A percentile compares a stretch with the other conserved stretches of the same genome.
These are phyloP conservation scores for Apamea crenata DNA, from an alignment of 2,888 invertebrate genomes.

Conservation along the genomic window DNA sequence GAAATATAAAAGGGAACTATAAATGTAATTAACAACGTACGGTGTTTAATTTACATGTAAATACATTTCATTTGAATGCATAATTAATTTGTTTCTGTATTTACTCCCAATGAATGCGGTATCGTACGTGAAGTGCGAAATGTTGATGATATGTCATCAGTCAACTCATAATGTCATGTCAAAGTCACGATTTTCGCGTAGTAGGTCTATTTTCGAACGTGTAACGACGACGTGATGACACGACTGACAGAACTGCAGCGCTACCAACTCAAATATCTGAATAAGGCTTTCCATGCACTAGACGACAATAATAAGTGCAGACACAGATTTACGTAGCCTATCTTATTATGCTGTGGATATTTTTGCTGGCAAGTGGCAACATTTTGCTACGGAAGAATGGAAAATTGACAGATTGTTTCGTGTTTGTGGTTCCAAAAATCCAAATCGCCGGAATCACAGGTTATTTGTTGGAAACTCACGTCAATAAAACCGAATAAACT, in stretches of 20 bases:
- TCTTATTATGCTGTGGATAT: not conserved
- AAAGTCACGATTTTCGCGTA: conserved; percentile 8
- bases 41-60: not conserved
- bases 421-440: conserved; percentile 37
- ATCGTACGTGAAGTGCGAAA: not conserved
- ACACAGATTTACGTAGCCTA: not conserved
- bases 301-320: not conserved
- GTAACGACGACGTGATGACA: not conserved
- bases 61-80: conserved; percentile 11
- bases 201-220: not conserved
- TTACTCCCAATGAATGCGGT: not conserved
- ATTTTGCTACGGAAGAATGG: not conserved
- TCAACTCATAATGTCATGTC: too few relatives aligned
- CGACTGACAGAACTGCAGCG: conserved; percentile 26
- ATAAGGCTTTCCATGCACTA: conserved; percentile 2
- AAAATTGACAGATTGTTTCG: conserved; percentile 21
- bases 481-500: conserved; percentile 28
- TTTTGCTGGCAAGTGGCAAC: conserved; percentile 3
- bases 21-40: conserved; percentile 7
- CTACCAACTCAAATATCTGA: conserved; percentile 25
- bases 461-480: conserved; percentile 31
- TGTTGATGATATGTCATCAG: not conserved
- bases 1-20: not conserved
- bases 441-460: conserved; percentile 40
- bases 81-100: conserved; percentile 20